Conservation (phyloP, 1,140 invertebrate species). For the Bombus waltoni region DNA sequence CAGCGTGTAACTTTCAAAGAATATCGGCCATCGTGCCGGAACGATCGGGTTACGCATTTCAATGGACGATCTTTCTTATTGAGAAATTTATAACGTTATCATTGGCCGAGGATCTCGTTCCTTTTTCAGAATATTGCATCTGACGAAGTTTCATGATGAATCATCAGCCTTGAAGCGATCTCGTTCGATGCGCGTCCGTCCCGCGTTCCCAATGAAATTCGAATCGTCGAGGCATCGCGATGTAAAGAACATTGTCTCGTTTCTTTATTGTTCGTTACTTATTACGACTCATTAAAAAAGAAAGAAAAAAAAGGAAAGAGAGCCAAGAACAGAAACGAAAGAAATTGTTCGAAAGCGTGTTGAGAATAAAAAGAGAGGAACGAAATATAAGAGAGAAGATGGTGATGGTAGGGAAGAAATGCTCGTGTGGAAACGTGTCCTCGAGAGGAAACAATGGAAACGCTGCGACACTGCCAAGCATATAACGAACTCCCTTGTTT, state of each 20-base stretch:
- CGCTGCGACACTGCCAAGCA: neutral
- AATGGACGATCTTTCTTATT: constrained; percentile 4
- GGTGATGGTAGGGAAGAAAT: neutral
- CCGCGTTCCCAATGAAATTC: neutral
- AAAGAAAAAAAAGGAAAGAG: neutral
- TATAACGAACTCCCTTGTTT: constrained; percentile 9
- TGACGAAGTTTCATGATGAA: constrained; percentile 35
- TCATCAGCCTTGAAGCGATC: constrained; percentile 37
- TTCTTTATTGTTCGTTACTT: neutral
- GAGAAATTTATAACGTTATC: constrained; percentile 30
- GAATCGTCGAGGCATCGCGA: neutral
- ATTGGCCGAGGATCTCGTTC: neutral
- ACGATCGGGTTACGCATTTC: constrained; percentile 7
- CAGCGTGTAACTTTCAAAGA: neutral
- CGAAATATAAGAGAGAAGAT: neutral
- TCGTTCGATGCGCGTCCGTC: constrained; percentile 3
- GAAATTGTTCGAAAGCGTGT: neutral
- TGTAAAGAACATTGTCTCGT: neutral
- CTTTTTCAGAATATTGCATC: constrained; percentile 28
- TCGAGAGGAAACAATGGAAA: constrained; percentile 27
- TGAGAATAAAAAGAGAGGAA: neutral
- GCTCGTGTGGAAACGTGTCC: neutral
- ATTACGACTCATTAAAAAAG: neutral
- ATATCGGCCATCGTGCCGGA: neutral
- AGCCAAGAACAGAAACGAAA: neutral